phyloP scores from a whole-genome alignment of 2,797 vertebrate genomes.

The Sandelia bainsii region DNA sequence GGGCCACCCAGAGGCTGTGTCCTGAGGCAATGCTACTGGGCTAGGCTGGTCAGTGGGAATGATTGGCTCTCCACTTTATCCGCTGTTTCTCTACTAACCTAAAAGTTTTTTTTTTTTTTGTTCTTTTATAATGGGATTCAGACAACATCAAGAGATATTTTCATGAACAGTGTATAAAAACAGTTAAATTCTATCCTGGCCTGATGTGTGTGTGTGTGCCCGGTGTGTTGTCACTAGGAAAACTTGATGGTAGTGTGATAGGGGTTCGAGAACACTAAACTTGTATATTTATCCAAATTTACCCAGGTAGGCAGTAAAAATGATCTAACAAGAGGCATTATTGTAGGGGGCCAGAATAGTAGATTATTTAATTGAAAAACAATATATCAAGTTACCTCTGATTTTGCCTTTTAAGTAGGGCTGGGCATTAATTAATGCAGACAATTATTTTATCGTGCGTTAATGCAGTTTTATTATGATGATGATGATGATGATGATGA shows the following conservation, averaged over 20 bases:
- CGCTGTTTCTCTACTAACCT: slow-evolving; percentile 41
- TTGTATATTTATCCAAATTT: background rate
- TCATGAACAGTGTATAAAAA: slow-evolving; percentile 1
- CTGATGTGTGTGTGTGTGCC: too few relatives aligned
- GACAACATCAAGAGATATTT: slow-evolving; percentile 9
- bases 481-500: too few relatives aligned
- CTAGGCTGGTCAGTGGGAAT: slow-evolving; percentile 70
- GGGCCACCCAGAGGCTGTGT: slow-evolving; percentile 81
- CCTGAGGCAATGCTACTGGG: slow-evolving; percentile 84
- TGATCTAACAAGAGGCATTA: background rate
- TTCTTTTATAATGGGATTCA: slow-evolving; percentile 21
- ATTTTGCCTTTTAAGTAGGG: slow-evolving; percentile 39
- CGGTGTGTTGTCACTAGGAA: slow-evolving; percentile 7
- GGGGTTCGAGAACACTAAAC: background rate
- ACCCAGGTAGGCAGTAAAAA: background rate
- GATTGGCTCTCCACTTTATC: slow-evolving; percentile 67
- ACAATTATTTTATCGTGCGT: too few relatives aligned
- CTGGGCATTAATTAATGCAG: too few relatives aligned
- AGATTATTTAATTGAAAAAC: too few relatives aligned
- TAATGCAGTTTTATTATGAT: too few relatives aligned
- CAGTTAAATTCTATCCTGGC: slow-evolving; percentile 9
- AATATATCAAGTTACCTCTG: slow-evolving; percentile 14
- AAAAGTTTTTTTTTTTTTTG: slow-evolving; percentile 58
- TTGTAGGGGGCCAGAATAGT: background rate
- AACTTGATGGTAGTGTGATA: background rate